These are phyloP conservation scores for Synodontis membranacea DNA, from an alignment of 2,113 vertebrate species.

Conservation along the genomic window DNA sequence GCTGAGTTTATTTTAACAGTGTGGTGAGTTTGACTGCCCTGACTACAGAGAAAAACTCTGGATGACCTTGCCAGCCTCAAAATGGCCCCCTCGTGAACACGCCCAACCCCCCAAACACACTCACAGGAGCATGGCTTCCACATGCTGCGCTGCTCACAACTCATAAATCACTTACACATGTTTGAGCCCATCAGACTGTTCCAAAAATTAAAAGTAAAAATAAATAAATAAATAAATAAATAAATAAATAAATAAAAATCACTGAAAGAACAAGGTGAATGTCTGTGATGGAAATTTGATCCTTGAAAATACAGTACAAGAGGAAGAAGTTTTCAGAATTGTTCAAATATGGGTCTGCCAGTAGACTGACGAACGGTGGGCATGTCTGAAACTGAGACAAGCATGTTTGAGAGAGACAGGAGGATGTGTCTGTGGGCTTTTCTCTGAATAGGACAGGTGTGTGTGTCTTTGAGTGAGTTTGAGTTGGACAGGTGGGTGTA, in stretches of 20 bases:
- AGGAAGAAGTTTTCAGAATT: not conserved
- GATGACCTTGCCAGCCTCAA: not conserved
- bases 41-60: constrained; percentile 14
- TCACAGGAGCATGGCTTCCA: not conserved
- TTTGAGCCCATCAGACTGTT: constrained; percentile 10
- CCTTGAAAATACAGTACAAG: not conserved
- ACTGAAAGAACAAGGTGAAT: not conserved
- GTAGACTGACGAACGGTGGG: not conserved
- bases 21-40: not conserved
- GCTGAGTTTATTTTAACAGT: constrained; percentile 13
- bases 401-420: too few relatives aligned
- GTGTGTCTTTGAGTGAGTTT: too few relatives aligned
- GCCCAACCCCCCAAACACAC: not conserved
- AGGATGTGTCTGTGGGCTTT: too few relatives aligned
- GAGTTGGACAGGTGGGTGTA: not conserved
- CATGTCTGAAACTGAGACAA: not conserved
- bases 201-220: constrained; percentile 16
- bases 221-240: too few relatives aligned
- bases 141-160: not conserved
- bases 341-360: not conserved
- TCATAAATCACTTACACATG: constrained; percentile 22
- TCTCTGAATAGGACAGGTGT: not conserved
- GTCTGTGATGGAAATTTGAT: not conserved
- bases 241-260: too few relatives aligned
- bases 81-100: not conserved